Conservation (phyloP, 1,140 invertebrate genomes). For the Procambarus virginalis region DNA sequence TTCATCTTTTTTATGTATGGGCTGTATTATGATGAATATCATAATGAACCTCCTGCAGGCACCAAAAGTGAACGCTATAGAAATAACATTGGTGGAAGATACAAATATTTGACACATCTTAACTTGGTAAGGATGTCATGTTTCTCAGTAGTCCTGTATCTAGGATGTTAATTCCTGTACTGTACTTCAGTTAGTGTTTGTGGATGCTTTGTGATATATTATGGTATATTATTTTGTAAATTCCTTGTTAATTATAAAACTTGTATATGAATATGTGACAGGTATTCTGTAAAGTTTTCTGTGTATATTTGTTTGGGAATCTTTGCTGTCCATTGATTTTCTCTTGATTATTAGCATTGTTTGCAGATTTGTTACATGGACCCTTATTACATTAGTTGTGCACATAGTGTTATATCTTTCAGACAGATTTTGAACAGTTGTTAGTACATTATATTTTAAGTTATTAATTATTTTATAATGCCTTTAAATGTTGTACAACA, state of each 20-base stretch:
- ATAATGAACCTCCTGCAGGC: neutral
- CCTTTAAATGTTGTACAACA: too few species aligned
- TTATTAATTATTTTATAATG: too few species aligned
- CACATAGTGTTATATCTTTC: too few species aligned
- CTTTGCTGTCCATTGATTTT: too few species aligned
- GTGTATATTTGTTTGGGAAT: too few species aligned
- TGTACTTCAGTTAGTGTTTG: neutral
- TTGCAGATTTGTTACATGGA: too few species aligned
- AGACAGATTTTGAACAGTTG: too few species aligned
- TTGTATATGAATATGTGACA: neutral
- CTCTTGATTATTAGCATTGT: too few species aligned
- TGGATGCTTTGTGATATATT: neutral
- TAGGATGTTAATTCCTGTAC: neutral
- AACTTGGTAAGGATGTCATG: constrained; percentile 32
- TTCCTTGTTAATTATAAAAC: neutral
- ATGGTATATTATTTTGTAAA: neutral
- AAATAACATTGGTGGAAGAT: constrained; percentile 19
- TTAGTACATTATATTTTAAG: too few species aligned
- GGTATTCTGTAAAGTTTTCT: neutral
- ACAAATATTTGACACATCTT: constrained; percentile 29
- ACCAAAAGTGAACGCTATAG: neutral
- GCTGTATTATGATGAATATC: constrained; percentile 33
- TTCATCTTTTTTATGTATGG: constrained; percentile 29
- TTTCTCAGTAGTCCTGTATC: neutral
- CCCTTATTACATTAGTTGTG: too few species aligned